Evolutionary conservation across 2,888 invertebrate genomes (phyloP), one percentile per base, ranked within the genome.

Genomic region (Sinohyriopsis cumingii): DNA sequence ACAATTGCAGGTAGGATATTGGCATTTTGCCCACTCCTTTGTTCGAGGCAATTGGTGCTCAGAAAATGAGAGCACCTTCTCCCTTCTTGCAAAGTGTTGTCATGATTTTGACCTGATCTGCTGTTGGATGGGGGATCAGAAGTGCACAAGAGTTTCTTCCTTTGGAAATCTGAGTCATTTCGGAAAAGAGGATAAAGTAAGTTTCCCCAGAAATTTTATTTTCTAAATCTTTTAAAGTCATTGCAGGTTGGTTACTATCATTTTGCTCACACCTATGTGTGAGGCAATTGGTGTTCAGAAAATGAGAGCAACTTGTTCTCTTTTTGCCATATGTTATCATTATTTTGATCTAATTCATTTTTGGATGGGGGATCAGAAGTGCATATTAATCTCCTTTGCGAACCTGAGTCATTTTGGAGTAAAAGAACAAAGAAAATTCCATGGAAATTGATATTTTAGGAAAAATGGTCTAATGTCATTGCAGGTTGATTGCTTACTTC

Each of bases 21-120:
- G 87, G 87, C 91, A 91, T 79, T 91, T 90, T 86, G 90, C 90
- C 9, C 91, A 91, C 78, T 90, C 90, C 1, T 90, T 81, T 78
- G 89, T 90, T 6, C 82, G 90, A 65, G 91, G 91, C 9, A 91
- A 91, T 76, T 91, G 91, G 91, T 80, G 84, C 19, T 89, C 88
- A 59, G 86, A 87, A 76, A 76, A 73, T 12, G 77, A 79, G 15
- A 90, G 90, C 65, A 84, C 89, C 7, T 89, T 87, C 78, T 88
- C 90, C 4, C 81, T 91, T 61, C 74, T 91, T 72, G 86, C 90
- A 22, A 91, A 91, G 76, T 90, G 89, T 80, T 91, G 91, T 73
- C 91, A 91, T 82, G 91, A 91, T 76, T 73, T 91, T 63, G 91
- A 91, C 74, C 86, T 91, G 12, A 86, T 91, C 67, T 78, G 81